Evolutionary conservation across 1,140 invertebrate species (phyloP).

Genomic region (Listronotus oregonensis): DNA sequence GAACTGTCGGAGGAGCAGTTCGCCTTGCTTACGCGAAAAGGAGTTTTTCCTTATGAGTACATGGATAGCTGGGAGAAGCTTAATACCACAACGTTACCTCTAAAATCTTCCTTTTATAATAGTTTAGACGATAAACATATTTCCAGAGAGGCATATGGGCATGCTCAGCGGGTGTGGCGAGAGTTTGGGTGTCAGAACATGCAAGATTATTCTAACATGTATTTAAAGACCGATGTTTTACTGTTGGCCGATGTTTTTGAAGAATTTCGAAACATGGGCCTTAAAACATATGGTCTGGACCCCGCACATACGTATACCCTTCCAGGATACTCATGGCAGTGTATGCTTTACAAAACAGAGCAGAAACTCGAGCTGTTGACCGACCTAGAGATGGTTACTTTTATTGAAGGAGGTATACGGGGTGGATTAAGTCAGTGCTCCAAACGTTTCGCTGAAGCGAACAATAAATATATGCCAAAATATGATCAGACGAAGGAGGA

Average conservation of each 20-base stretch:
- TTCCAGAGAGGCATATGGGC: constrained; percentile 49
- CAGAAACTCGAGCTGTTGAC: constrained; percentile 49
- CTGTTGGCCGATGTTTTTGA: constrained; percentile 56
- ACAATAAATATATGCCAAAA: too few species aligned
- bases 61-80: not conserved
- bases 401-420: constrained; percentile 53
- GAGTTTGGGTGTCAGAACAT: constrained; percentile 47
- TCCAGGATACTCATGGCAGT: constrained; percentile 51
- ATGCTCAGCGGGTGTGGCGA: constrained; percentile 57
- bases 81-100: constrained; percentile 32
- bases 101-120: constrained; percentile 50
- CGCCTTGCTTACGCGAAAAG: not conserved
- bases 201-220: constrained; percentile 56
- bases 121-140: constrained; percentile 50
- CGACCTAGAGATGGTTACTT: constrained; percentile 53
- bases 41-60: not conserved
- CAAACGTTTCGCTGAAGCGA: constrained; percentile 44
- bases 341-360: constrained; percentile 46
- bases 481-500: too few species aligned
- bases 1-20: not conserved
- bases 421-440: constrained; percentile 51
- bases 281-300: constrained; percentile 50
- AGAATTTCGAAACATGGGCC: constrained; percentile 52
- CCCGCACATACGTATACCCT: constrained; percentile 51
- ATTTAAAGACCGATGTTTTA: constrained; percentile 56